These are phyloP conservation scores for Engraulis encrasicolus DNA, from an alignment of 2,113 vertebrate genomes.

Conservation along the genomic window DNA sequence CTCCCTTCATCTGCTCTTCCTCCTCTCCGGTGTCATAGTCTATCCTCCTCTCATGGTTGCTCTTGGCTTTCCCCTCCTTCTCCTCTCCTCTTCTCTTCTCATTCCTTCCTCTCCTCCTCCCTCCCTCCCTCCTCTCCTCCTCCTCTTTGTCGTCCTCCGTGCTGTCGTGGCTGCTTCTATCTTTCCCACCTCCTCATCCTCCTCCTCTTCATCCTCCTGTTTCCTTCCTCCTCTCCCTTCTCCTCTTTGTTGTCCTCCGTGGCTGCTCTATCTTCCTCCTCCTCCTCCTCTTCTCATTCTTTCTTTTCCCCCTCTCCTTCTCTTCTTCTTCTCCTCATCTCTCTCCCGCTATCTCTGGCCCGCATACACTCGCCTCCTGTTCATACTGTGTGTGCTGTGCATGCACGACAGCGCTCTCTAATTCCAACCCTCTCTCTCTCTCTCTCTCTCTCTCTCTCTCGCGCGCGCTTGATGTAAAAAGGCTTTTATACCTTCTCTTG, in stretches of 20 bases:
- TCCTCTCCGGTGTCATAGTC: too few species aligned
- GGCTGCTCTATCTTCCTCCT: too few species aligned
- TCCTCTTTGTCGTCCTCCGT: not conserved
- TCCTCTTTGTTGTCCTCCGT: too few species aligned
- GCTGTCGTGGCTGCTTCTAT: not conserved
- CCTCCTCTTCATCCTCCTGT: too few species aligned
- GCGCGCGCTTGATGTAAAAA: not conserved
- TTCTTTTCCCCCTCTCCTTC: too few species aligned
- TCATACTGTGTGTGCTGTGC: not conserved
- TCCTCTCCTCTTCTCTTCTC: too few species aligned
- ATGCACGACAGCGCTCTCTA: constrained; percentile 35
- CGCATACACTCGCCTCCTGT: not conserved
- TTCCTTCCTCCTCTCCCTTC: too few species aligned
- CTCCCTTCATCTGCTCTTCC: too few species aligned
- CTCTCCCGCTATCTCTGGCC: not conserved
- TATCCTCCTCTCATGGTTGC: not conserved
- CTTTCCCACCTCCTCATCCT: too few species aligned
- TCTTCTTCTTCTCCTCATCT: not conserved
- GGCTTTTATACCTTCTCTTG: constrained; percentile 60
- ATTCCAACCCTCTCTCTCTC: constrained; percentile 24
- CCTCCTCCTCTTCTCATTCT: not conserved
- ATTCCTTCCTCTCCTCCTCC: too few species aligned
- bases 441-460: constrained; percentile 49
- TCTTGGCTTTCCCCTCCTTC: too few species aligned
- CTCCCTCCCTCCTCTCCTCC: too few species aligned